Conservation (phyloP, 2,888 invertebrate species). For the Trissolcus japonicus region DNA sequence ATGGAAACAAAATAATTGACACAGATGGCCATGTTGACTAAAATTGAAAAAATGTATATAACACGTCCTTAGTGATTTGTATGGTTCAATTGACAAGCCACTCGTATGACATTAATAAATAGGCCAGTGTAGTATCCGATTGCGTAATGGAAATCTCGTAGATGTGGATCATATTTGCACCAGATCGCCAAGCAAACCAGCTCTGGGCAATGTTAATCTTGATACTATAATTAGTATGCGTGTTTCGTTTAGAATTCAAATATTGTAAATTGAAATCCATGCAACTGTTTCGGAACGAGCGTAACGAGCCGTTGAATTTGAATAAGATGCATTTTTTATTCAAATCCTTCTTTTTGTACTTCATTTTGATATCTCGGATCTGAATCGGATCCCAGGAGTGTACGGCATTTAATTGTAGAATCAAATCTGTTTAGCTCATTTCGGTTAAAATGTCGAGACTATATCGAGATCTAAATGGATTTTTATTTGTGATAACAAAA, state of each 20-base stretch:
- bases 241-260: conserved; percentile 16
- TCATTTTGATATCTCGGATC: background rate
- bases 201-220: conserved; percentile 25
- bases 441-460: too few species aligned
- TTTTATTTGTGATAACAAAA: too few species aligned
- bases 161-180: conserved; percentile 43
- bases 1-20: too few species aligned
- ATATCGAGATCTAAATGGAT: too few species aligned
- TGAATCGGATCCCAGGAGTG: too few species aligned
- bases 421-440: too few species aligned
- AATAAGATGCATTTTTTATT: conserved; percentile 18
- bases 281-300: conserved; percentile 3
- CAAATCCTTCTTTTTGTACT: background rate
- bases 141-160: conserved; percentile 52
- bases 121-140: conserved; percentile 53
- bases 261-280: conserved; percentile 8
- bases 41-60: conserved; percentile 18
- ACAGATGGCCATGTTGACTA: conserved; percentile 21
- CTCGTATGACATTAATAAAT: conserved; percentile 55
- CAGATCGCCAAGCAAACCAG: conserved; percentile 27
- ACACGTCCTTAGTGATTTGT: conserved; percentile 46
- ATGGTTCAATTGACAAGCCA: conserved; percentile 54
- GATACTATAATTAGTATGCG: conserved; percentile 26
- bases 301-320: conserved; percentile 15
- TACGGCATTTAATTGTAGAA: too few species aligned